phyloP scores from a whole-genome alignment of 2,113 vertebrate genomes.

The Ramphastos sulfuratus region DNA sequence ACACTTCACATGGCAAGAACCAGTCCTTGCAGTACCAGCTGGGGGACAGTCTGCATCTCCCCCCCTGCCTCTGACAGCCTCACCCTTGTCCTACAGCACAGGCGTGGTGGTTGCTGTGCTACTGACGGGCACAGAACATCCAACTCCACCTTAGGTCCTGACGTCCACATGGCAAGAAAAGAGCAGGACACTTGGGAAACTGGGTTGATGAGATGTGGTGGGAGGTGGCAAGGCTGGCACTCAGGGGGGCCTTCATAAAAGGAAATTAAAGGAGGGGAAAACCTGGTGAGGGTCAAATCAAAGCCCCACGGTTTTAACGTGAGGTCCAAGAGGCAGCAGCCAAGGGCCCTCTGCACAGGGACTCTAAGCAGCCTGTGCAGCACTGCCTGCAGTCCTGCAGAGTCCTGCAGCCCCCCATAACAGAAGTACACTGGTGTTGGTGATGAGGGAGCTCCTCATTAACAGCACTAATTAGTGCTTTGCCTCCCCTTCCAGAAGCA shows the following conservation, averaged over 20 bases:
- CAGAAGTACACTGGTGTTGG: neutral
- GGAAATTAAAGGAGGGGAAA: conserved; percentile 56
- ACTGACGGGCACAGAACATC: conserved; percentile 79
- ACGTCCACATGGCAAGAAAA: conserved; percentile 23
- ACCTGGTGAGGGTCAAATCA: neutral
- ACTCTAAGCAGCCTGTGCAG: neutral
- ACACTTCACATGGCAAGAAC: conserved; percentile 41
- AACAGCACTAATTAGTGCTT: conserved; percentile 25
- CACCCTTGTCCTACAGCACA: conserved; percentile 57
- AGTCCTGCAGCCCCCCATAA: neutral
- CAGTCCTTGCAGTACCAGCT: conserved; percentile 48
- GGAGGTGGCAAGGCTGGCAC: conserved; percentile 19
- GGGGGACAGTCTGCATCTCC: neutral
- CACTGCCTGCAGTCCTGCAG: neutral
- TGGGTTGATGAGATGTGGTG: conserved; percentile 32
- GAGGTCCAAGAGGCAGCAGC: conserved; percentile 23
- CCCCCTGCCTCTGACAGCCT: conserved; percentile 24
- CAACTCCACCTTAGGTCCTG: conserved; percentile 46
- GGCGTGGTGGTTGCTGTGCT: conserved; percentile 35
- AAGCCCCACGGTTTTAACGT: neutral
- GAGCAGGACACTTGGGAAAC: conserved; percentile 74
- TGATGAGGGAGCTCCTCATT: neutral
- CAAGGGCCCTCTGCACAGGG: conserved; percentile 20
- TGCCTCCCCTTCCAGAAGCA: neutral
- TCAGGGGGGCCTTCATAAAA: neutral